These are phyloP conservation scores for Ctenochaetus hawaiiensis DNA, from an alignment of 2,797 vertebrate genomes.

Conservation along the genomic window DNA sequence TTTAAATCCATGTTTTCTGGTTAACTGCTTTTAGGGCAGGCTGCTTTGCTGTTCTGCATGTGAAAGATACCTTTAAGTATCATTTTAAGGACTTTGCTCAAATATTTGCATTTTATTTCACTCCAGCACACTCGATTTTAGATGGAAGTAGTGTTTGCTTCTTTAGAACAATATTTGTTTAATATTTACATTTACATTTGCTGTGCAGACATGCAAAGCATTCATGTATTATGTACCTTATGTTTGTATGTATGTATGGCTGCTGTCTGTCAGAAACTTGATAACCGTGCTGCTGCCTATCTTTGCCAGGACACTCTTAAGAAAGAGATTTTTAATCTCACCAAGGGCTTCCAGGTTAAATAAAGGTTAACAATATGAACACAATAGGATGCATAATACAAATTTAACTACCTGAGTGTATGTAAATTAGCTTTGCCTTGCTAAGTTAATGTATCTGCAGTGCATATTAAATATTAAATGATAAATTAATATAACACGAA, in stretches of 20 bases:
- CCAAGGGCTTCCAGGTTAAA: too few species aligned
- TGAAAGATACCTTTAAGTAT: not conserved
- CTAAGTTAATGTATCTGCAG: not conserved
- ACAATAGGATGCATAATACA: not conserved
- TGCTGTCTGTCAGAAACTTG: too few species aligned
- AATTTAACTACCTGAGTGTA: not conserved
- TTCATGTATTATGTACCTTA: too few species aligned
- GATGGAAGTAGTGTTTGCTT: not conserved
- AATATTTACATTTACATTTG: not conserved
- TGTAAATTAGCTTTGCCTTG: not conserved
- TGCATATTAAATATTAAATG: not conserved
- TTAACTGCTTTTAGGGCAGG: not conserved
- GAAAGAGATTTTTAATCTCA: too few species aligned
- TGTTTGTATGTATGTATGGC: too few species aligned
- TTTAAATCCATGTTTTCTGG: conserved; percentile 6
- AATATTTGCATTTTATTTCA: not conserved
- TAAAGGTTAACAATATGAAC: not conserved
- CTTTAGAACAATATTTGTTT: not conserved
- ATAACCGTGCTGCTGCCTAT: too few species aligned
- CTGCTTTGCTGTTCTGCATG: too few species aligned
- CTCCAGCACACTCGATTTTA: not conserved
- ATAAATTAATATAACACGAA: not conserved
- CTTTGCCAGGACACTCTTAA: too few species aligned
- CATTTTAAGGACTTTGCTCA: not conserved
- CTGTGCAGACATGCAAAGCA: not conserved